Evolutionary conservation across 2,888 invertebrate genomes (phyloP).

Genomic region (Vannuccia rotundouncinata): DNA sequence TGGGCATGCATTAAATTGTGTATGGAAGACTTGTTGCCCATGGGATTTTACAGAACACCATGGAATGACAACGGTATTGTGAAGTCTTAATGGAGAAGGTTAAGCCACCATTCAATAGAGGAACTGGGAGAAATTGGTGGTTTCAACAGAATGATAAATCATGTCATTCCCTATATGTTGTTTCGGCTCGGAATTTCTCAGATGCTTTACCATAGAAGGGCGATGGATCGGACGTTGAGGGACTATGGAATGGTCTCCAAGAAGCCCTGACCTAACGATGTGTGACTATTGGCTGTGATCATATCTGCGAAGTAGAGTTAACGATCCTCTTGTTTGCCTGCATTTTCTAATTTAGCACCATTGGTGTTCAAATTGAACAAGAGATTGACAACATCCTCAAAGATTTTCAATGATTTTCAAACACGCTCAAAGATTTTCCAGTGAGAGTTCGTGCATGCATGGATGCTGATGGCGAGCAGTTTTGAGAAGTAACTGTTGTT

Average conservation of each 20-base stretch:
- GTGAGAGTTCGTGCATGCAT: background rate
- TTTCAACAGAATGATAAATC: background rate
- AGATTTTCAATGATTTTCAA: background rate
- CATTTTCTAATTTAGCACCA: background rate
- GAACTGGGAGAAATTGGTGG: background rate
- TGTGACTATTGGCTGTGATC: background rate
- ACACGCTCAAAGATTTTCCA: background rate
- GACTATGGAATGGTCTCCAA: background rate
- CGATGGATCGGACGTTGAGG: background rate
- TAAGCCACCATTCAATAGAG: background rate
- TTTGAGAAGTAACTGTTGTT: background rate
- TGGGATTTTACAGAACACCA: constrained; percentile 11
- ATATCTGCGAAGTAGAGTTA: background rate
- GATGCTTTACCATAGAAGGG: background rate
- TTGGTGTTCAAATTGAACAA: background rate
- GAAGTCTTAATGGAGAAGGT: background rate
- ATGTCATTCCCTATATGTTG: background rate
- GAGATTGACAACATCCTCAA: background rate
- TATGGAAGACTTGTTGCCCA: constrained; percentile 4
- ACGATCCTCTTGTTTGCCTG: background rate
- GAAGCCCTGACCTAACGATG: background rate
- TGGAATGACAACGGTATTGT: background rate
- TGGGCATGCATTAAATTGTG: background rate
- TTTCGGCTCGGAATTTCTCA: background rate
- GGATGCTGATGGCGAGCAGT: background rate